Percentiles rank a stretch among this genome's conserved stretches.
phyloP scores from a whole-genome alignment of 2,113 vertebrate species.

The Ochotona curzoniae region DNA sequence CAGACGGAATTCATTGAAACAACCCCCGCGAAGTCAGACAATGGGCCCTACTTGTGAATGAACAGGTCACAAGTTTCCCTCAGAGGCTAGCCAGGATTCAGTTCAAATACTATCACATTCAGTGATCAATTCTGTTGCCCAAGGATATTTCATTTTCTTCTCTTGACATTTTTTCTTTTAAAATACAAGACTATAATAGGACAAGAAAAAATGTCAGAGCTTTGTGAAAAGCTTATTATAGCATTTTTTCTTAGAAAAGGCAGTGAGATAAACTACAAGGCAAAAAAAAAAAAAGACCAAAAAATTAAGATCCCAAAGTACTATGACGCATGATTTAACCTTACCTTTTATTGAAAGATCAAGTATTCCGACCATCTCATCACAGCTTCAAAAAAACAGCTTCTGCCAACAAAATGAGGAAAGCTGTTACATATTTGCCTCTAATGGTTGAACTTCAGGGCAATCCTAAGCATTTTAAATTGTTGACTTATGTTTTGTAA shows the following conservation, averaged over 20 bases:
- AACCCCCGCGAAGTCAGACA: not conserved
- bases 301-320: not conserved
- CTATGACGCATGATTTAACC: not conserved
- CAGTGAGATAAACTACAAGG: not conserved
- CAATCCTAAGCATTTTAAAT: not conserved
- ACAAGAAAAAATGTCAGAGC: not conserved
- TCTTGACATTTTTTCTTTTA: slow-evolving; percentile 32
- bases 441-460: not conserved
- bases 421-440: slow-evolving; percentile 53
- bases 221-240: not conserved
- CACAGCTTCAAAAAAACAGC: not conserved
- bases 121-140: not conserved
- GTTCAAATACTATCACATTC: not conserved
- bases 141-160: slow-evolving; percentile 10
- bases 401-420: slow-evolving; percentile 59
- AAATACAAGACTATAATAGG: slow-evolving; percentile 2
- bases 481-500: not conserved
- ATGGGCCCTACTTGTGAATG: too few species aligned
- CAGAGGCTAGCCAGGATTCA: not conserved
- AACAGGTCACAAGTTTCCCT: not conserved
- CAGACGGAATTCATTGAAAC: not conserved
- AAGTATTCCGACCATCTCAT: not conserved
- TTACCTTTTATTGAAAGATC: slow-evolving; percentile 55
- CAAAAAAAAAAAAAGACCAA: not conserved
- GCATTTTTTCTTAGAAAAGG: slow-evolving; percentile 22